These are phyloP conservation scores for Nasonia vitripennis DNA, from an alignment of 1,140 invertebrate genomes.

Conservation along the genomic window DNA sequence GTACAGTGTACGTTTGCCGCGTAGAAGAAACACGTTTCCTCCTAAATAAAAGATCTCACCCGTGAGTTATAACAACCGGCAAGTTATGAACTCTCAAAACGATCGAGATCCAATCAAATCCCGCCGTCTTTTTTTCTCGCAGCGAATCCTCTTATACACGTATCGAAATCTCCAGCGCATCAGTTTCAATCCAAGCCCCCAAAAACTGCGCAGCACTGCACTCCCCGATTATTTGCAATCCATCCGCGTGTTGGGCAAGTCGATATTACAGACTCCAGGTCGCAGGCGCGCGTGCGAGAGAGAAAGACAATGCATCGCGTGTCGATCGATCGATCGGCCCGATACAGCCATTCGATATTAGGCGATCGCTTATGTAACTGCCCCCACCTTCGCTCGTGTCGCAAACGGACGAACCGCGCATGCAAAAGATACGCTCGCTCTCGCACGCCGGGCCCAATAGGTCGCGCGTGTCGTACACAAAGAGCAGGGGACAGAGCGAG, in stretches of 20 bases:
- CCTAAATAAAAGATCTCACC: background rate
- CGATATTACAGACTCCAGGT: background rate
- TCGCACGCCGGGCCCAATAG: background rate
- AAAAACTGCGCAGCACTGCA: no score
- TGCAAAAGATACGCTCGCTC: background rate
- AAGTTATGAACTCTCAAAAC: conserved; percentile 19
- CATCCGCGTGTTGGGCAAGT: background rate
- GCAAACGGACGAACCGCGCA: conserved; percentile 24
- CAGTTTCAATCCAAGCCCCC: no score
- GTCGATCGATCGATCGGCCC: conserved; percentile 34
- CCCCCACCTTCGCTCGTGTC: background rate
- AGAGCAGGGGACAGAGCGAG: no score
- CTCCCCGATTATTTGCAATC: no score
- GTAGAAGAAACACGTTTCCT: background rate
- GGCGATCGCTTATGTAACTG: conserved; percentile 44
- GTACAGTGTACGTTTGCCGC: background rate
- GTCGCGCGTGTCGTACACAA: background rate
- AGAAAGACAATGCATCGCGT: conserved; percentile 50
- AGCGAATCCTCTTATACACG: no score
- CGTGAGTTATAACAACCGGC: background rate
- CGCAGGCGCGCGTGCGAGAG: conserved; percentile 3
- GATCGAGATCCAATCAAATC: background rate
- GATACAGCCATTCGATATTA: conserved; percentile 8
- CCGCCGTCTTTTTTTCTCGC: conserved; percentile 28
- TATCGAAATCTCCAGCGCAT: no score